A percentile compares a stretch with the other conserved stretches of the same genome.
Evolutionary conservation across 2,888 invertebrate species (phyloP).

Genomic region (Pollenia labialis): DNA sequence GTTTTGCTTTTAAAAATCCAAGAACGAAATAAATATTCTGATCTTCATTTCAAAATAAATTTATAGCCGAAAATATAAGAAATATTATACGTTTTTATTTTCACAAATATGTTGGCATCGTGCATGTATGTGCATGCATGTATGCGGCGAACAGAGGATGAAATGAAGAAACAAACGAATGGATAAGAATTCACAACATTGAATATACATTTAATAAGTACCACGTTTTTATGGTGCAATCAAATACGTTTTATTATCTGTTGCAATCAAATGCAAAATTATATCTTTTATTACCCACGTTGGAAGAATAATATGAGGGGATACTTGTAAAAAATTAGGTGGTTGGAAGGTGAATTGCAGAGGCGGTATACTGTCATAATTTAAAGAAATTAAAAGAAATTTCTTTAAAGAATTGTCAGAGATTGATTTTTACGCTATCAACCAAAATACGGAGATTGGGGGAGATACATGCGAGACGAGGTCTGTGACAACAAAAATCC

Average conservation of each 20-base stretch:
- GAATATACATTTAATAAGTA: slow-evolving; percentile 71
- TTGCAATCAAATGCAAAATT: slow-evolving; percentile 73
- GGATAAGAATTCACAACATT: slow-evolving; percentile 54
- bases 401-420: no score
- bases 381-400: not conserved
- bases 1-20: slow-evolving; percentile 55
- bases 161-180: slow-evolving; percentile 19
- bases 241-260: slow-evolving; percentile 73
- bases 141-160: not conserved
- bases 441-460: no score
- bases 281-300: slow-evolving; percentile 69
- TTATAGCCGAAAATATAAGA: slow-evolving; percentile 43
- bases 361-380: not conserved
- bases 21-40: slow-evolving; percentile 40
- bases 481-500: no score
- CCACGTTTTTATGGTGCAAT: slow-evolving; percentile 73
- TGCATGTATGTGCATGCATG: slow-evolving; percentile 40
- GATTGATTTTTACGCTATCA: no score
- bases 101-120: slow-evolving; percentile 12
- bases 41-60: slow-evolving; percentile 32
- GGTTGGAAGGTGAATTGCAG: not conserved
- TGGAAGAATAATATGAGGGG: slow-evolving; percentile 1
- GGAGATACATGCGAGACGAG: no score
- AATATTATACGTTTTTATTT: slow-evolving; percentile 46
- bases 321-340: not conserved